Evolutionary conservation across 2,113 vertebrate species (phyloP), one percentile per base, ranked within the genome.

Genomic region (Malurus alboscapulatus): DNA sequence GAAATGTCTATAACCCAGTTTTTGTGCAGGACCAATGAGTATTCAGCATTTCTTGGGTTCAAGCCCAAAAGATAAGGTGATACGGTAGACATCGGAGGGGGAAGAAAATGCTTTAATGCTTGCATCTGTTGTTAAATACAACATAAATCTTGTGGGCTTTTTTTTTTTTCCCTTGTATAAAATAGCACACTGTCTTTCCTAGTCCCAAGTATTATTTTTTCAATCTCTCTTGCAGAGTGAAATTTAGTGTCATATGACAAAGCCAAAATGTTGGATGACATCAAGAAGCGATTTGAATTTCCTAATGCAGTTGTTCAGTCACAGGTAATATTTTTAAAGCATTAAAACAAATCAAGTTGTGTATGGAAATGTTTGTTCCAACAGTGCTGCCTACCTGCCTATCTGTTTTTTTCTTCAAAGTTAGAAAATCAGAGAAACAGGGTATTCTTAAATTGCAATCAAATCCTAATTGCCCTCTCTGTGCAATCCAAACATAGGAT

Each of bases 201-300:
- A 44, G 5, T 73, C 48, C 12, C 94, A 91, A 94, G 30, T 76
- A 14, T 73, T 73, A 24, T 88, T 90, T 63, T 82, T 93, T 84
- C 18, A 9, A 80, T 97, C 57, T 97, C 15, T 90, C 6, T 96
- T 97, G 73, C 90, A 98, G 97, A 81, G 68, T 73, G n/a, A 95
- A 69, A 48, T 45, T 77, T 61, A 40, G n/a, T 78, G 59, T 88
- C 47, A 29, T 57, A n/a, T 88, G 57, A 94, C 47, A 87, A 71
- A 95, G 85, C 66, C 91, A 95, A 95, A 90, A 98, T 98, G 98
- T 97, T 96, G 71, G 99, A 99, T 88, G 97, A 98, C 94, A 97
- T 99, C 92, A 99, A 97, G 95, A 98, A 97, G 63, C 98, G 97
- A 32, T 98, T 99, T 95, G 99, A 99, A 81, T 99, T 99, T 97